Percentiles rank a stretch among this genome's conserved stretches.
Evolutionary conservation across 2,113 vertebrate genomes (phyloP).

Genomic region (Trematomus loennbergii): DNA sequence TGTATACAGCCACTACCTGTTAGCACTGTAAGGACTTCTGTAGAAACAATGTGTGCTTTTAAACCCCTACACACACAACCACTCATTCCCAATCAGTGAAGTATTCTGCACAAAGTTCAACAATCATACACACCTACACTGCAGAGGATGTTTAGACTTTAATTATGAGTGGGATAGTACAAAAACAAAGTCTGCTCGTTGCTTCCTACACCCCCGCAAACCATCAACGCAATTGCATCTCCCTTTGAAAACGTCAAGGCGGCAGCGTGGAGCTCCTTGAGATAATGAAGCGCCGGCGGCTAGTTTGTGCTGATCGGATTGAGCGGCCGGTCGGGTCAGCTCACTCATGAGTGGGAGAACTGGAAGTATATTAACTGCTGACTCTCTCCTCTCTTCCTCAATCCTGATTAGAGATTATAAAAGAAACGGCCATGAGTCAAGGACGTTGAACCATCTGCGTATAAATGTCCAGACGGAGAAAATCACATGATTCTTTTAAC

Average conservation of each 20-base stretch:
- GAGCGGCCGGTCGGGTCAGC: not conserved
- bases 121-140: constrained; percentile 47
- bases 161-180: constrained; percentile 50
- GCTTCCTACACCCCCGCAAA: constrained; percentile 53
- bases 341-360: constrained; percentile 60
- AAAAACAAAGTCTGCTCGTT: constrained; percentile 45
- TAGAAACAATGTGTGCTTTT: not conserved
- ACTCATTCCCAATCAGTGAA: constrained; percentile 11
- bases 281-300: constrained; percentile 63
- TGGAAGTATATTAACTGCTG: constrained; percentile 56
- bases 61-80: constrained; percentile 17
- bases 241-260: constrained; percentile 71
- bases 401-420: constrained; percentile 59
- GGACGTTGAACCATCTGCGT: constrained; percentile 31
- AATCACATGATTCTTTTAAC: constrained; percentile 32
- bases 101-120: constrained; percentile 19
- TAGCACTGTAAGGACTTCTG: not conserved
- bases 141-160: constrained; percentile 68
- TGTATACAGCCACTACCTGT: not conserved
- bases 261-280: constrained; percentile 37
- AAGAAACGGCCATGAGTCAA: constrained; percentile 44
- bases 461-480: constrained; percentile 16
- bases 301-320: constrained; percentile 58
- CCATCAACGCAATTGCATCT: constrained; percentile 52
- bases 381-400: constrained; percentile 25